These are phyloP conservation scores for Drosophila anceps DNA, from an alignment of 2,888 invertebrate genomes.

Conservation along the genomic window DNA sequence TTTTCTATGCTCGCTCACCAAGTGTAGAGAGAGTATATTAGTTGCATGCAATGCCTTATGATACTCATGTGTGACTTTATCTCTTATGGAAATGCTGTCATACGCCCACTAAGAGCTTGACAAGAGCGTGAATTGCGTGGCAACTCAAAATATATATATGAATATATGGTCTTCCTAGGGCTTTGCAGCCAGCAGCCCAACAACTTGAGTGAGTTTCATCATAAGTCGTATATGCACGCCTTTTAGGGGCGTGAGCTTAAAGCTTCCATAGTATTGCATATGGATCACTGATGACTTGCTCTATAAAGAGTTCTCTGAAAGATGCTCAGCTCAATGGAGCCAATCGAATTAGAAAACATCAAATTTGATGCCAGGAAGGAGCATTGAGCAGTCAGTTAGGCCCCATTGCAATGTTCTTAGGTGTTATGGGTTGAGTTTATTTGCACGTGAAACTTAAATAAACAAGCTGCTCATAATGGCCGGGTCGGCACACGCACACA, in stretches of 20 bases:
- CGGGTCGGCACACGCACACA: conserved; percentile 13
- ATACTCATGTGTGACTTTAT: no score
- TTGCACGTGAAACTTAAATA: conserved; percentile 56
- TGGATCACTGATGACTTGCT: neutral
- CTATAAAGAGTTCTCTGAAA: neutral
- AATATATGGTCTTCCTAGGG: no score
- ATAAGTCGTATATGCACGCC: no score
- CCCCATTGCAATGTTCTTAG: neutral
- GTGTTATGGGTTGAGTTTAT: conserved; percentile 24
- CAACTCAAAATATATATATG: no score
- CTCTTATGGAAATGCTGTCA: no score
- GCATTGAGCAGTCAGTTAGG: neutral
- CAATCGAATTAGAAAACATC: neutral
- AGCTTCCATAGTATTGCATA: no score
- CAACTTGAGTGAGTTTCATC: no score
- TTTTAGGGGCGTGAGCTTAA: no score
- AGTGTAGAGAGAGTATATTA: neutral
- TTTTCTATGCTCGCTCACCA: neutral
- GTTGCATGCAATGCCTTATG: no score
- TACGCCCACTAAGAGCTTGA: no score
- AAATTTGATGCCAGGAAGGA: neutral
- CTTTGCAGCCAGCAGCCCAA: no score
- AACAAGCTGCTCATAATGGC: conserved; percentile 50
- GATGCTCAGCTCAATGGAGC: neutral
- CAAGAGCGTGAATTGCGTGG: no score